These are phyloP conservation scores for Drosophila ercepeae DNA, from an alignment of 1,140 invertebrate genomes.

Conservation along the genomic window DNA sequence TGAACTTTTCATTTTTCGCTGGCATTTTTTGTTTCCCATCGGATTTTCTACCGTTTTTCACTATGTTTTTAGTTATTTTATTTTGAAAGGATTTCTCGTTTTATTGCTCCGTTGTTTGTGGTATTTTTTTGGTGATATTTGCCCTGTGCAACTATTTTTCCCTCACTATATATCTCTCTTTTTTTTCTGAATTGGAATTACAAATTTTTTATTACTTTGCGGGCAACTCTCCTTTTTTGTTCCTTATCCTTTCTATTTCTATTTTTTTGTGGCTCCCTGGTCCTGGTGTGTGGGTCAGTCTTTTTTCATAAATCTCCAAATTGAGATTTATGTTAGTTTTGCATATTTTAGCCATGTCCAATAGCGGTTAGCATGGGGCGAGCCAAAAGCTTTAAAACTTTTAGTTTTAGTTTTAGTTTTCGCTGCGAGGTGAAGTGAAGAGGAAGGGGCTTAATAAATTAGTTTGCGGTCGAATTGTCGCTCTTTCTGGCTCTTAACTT, in stretches of 20 bases:
- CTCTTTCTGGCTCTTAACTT: slow-evolving; percentile 76
- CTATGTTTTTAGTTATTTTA: slow-evolving; percentile 31
- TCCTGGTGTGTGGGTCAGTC: slow-evolving; percentile 21
- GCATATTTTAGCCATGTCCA: slow-evolving; percentile 81
- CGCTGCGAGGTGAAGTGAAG: slow-evolving; percentile 16
- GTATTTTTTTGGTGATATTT: slow-evolving; percentile 74
- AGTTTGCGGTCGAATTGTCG: slow-evolving; percentile 77
- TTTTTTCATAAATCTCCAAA: slow-evolving; percentile 81
- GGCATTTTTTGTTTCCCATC: slow-evolving; percentile 7
- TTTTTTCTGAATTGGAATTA: slow-evolving; percentile 69
- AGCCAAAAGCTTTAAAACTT: slow-evolving; percentile 55
- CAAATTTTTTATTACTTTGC: slow-evolving; percentile 77
- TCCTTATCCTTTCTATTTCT: slow-evolving; percentile 16
- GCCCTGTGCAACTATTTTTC: slow-evolving; percentile 60
- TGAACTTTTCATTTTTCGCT: slow-evolving; percentile 47
- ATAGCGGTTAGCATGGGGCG: slow-evolving; percentile 60
- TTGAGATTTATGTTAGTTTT: slow-evolving; percentile 82
- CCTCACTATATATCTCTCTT: slow-evolving; percentile 19
- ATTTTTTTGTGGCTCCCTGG: slow-evolving; percentile 10
- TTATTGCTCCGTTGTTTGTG: slow-evolving; percentile 65
- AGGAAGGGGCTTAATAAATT: slow-evolving; percentile 74
- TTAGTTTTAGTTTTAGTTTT: slow-evolving; percentile 27
- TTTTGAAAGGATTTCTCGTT: slow-evolving; percentile 32
- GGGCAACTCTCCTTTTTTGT: slow-evolving; percentile 27
- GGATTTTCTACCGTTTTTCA: slow-evolving; percentile 8